A percentile compares a stretch with the other conserved stretches of the same genome.
Conservation (phyloP, 2,888 invertebrate species). For the Hypselothyrea guttata region DNA sequence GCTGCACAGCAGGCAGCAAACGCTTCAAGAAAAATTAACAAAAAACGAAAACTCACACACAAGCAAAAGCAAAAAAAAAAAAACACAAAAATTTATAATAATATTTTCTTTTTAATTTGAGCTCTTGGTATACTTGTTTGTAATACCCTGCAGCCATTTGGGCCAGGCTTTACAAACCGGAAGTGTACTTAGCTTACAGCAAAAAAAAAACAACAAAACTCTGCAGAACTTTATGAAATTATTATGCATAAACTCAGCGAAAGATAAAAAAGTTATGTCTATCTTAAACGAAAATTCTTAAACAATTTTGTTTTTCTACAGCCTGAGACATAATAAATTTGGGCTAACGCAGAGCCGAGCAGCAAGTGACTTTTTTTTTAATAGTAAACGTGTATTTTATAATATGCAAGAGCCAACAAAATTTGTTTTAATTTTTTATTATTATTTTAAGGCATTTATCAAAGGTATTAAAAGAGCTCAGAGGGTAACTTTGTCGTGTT, state of each 20-base stretch:
- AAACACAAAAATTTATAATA: background rate
- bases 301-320: background rate
- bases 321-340: too few species aligned
- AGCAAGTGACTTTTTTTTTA: background rate
- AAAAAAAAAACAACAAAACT: too few species aligned
- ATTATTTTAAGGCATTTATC: too few species aligned
- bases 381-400: too few species aligned
- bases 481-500: too few species aligned
- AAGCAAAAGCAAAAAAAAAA: background rate
- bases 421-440: too few species aligned
- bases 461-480: too few species aligned
- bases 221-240: too few species aligned
- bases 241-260: too few species aligned
- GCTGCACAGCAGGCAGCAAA: conserved; percentile 13
- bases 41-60: conserved; percentile 5
- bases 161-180: background rate
- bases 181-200: too few species aligned
- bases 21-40: conserved; percentile 19
- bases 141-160: conserved; percentile 25
- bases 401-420: too few species aligned
- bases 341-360: background rate
- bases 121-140: conserved; percentile 9
- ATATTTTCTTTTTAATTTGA: conserved; percentile 48
- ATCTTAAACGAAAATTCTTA: background rate
- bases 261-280: conserved; percentile 1